phyloP scores from a whole-genome alignment of 2,113 vertebrate genomes.

The Larimichthys polyactis region DNA sequence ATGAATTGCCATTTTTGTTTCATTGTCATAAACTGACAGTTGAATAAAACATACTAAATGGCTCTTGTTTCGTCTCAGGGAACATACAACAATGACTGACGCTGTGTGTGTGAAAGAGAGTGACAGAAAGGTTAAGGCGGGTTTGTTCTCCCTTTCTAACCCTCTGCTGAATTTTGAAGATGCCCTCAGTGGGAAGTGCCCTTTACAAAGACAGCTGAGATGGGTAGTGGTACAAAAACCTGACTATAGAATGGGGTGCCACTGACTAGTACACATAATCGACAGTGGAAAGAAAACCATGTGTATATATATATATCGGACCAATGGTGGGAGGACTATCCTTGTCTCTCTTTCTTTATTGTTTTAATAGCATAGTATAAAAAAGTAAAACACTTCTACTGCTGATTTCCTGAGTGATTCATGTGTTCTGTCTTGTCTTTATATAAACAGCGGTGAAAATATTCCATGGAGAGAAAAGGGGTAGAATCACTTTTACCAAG shows the following conservation, averaged over 20 bases:
- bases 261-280: conserved; percentile 19
- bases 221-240: background rate
- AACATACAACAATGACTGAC: conserved; percentile 4
- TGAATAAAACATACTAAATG: background rate
- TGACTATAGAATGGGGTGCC: conserved; percentile 7
- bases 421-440: background rate
- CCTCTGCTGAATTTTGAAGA: conserved; percentile 31
- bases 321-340: background rate
- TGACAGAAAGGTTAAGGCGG: background rate
- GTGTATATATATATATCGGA: background rate
- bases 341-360: background rate
- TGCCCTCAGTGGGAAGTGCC: conserved; percentile 22
- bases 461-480: background rate
- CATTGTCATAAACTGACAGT: conserved; percentile 10
- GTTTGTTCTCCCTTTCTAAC: conserved; percentile 8
- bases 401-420: background rate
- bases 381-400: background rate
- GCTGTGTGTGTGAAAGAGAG: conserved; percentile 8
- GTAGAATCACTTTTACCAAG: background rate
- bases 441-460: background rate
- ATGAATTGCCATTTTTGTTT: background rate
- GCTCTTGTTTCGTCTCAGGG: conserved; percentile 2
- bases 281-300: conserved; percentile 9
- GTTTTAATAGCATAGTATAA: background rate
- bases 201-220: conserved; percentile 34